Percentiles rank a stretch among this genome's conserved stretches.
These are phyloP conservation scores for Anser cygnoides DNA, from an alignment of 2,113 vertebrate genomes.

Conservation along the genomic window DNA sequence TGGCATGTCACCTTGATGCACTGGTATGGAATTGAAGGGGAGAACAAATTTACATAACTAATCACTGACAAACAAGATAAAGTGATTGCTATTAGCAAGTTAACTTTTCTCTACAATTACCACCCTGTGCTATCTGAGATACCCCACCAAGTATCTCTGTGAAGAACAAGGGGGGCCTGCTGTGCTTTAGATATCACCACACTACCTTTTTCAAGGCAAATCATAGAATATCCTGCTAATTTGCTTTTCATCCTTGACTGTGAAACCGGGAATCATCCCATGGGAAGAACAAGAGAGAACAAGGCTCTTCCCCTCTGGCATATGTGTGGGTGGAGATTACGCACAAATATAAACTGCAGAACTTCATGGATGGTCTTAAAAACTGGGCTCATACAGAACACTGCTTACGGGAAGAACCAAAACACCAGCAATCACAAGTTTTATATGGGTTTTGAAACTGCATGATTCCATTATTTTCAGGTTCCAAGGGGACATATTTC, in stretches of 20 bases:
- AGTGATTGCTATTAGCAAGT: conserved; percentile 69
- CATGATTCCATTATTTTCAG: neutral
- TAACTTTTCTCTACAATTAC: conserved; percentile 68
- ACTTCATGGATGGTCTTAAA: neutral
- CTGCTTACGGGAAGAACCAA: neutral
- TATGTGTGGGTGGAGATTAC: neutral
- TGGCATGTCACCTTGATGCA: conserved; percentile 65
- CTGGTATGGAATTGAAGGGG: conserved; percentile 42
- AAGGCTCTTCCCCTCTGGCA: neutral
- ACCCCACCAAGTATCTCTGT: conserved; percentile 4
- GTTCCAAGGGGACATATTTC: neutral
- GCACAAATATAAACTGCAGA: neutral
- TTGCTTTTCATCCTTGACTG: conserved; percentile 29
- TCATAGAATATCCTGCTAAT: conserved; percentile 15
- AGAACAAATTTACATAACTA: conserved; percentile 69
- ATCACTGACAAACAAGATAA: conserved; percentile 70
- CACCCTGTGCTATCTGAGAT: conserved; percentile 48
- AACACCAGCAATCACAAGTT: neutral
- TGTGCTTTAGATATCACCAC: conserved; percentile 34
- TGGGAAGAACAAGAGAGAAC: neutral
- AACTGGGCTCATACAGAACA: neutral
- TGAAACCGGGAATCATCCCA: conserved; percentile 11
- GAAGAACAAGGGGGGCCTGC: conserved; percentile 40
- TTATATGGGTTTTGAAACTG: neutral
- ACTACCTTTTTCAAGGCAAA: neutral